Percentiles rank a stretch among this genome's conserved stretches.
phyloP scores from a whole-genome alignment of 2,113 vertebrate species.

The Clarias gariepinus region DNA sequence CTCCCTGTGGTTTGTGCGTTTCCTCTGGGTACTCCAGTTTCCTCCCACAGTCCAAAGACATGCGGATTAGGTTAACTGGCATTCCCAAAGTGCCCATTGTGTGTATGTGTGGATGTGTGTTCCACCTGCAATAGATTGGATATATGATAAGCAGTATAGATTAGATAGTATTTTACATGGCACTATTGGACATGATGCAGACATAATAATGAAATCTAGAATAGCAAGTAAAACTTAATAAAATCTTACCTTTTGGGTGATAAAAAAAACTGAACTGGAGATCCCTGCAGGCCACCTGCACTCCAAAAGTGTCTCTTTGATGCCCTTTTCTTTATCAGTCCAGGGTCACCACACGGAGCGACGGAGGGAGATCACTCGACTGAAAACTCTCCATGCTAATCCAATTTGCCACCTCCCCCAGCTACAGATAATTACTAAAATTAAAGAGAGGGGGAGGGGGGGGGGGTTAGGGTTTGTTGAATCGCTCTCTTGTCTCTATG shows the following conservation, averaged over 20 bases:
- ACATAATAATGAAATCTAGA: slow-evolving; percentile 75
- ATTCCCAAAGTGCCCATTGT: no score
- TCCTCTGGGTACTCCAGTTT: no score
- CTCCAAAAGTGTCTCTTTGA: slow-evolving; percentile 49
- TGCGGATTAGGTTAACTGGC: no score
- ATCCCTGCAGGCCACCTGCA: slow-evolving; percentile 86
- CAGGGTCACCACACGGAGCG: slow-evolving; percentile 89
- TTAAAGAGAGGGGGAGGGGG: slow-evolving; percentile 77
- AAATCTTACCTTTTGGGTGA: slow-evolving; percentile 83
- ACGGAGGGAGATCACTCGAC: slow-evolving; percentile 84
- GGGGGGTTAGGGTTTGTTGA: slow-evolving; percentile 57
- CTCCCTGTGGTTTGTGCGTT: no score
- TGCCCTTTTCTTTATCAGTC: slow-evolving; percentile 79
- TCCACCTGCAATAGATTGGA: no score
- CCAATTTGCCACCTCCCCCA: slow-evolving; percentile 94
- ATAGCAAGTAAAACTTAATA: slow-evolving; percentile 78
- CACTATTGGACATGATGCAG: neutral
- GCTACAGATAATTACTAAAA: slow-evolving; percentile 93
- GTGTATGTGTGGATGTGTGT: no score
- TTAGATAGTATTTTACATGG: neutral
- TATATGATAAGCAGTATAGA: no score
- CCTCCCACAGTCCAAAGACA: no score
- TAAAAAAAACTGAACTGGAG: slow-evolving; percentile 81
- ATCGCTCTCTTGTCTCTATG: slow-evolving; percentile 61
- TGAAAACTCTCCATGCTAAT: slow-evolving; percentile 90